Base-by-base conservation (phyloP, 2,113 vertebrate species). In the Echinops telfairi region DNA sequence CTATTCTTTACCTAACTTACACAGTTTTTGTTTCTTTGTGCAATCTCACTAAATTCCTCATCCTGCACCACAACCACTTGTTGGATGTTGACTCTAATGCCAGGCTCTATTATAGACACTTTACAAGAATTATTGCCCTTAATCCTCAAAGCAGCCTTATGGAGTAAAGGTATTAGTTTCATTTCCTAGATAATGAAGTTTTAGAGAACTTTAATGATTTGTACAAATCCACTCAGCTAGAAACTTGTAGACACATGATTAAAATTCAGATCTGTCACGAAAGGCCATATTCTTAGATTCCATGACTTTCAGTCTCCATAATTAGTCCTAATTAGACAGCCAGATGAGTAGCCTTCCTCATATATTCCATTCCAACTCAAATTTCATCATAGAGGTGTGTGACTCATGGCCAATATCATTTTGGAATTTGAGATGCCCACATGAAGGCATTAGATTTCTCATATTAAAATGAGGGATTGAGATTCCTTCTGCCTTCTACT, bases 351-450 rank as follows among this genome's bases (percentile, higher is more conserved):
- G 47, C 47, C 47, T 7, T 53, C 12, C 12, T 53, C 47, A n/a
- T 88, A 66, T 82, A 47, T 90, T 85, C 70, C 4, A 76, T 87
- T 23, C 43, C 33, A 90, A 86, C 57, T 80, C 47, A 82, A 4
- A 82, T 79, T 95, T 96, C 40, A 88, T 68, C n/a, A 92, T 71
- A 94, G 43, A 79, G 33, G 70, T 92, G 23, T 86, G 27, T 92
- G 36, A 27, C 40, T 90, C 20, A 87, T 76, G 14, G 53, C 33
- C 22, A 84, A 27, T 64, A 88, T 84, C 29, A 33, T 79, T 84
- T 40, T 66, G 47, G 47, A 53, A 53, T 53, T 53, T 53, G 47
- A 53, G 47, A 53, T 53, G 66, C 31, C n/a, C 19, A 68, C 36
- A 17, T 47, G 25, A 92, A 92, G 29, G 43, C 58, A 60, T 89